Evolutionary conservation across 2,888 invertebrate species (phyloP), one percentile per base, ranked within the genome.

Genomic region (Operophtera brumata): DNA sequence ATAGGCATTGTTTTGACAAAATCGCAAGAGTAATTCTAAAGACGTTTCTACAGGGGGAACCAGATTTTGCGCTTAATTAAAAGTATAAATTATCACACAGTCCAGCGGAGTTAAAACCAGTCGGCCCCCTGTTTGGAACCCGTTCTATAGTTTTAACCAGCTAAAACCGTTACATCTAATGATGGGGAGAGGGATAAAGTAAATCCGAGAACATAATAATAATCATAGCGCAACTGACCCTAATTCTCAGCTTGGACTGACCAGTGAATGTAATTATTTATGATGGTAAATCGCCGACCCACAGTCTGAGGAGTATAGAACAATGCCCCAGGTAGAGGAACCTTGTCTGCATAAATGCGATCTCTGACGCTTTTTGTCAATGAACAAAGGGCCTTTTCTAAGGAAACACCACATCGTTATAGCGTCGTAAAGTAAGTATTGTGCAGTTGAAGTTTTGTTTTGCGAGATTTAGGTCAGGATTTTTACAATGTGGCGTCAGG

Each of bases 101-200:
- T 83, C 76, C 72, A 79, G 71, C 70, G 74, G 70, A 77, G 67
- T 66, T 77, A 71, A 81, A 86, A 86, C 86, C 84, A 82, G 87
- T 86, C 74, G 68, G 73, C 71, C 82, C 89, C 88, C 83, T 78
- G 79, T 77, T 65, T 58, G 72, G 77, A 90, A 90, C 90, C 81
- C 79, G 90, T 89, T 90, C 84, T 71, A 85, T 87, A 87, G 90
- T 90, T 89, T 90, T 89, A 90, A 87, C 82, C 85, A 84, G 84
- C 84, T 80, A 85, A 84, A 89, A 88, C 90, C 89, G 90, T 90
- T 90, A 89, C 86, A 84, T 82, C 87, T 90, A 89, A 90, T 90
- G 89, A 90, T 84, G 82, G 88, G 89, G 87, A 84, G 86, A 80
- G 82, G 82, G 82, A 79, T 83, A 83, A 84, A 78, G 57, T 81